Evolutionary conservation across 1,140 invertebrate genomes (phyloP).

Genomic region (Drosophila ananassae): DNA sequence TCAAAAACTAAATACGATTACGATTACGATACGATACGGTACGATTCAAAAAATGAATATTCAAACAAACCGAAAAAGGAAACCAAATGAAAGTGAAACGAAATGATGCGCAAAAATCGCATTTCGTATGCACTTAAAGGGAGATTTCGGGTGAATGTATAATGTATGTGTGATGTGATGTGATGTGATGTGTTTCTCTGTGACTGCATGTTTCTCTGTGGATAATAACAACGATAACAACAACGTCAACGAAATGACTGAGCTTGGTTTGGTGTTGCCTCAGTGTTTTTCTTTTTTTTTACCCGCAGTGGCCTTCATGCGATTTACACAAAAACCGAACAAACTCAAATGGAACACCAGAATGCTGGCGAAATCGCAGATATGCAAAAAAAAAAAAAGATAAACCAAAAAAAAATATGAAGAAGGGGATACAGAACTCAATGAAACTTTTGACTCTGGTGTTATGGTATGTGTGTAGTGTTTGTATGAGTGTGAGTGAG

Average conservation of each 20-base stretch:
- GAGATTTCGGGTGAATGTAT: slow-evolving; percentile 31
- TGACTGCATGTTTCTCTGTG: slow-evolving; percentile 28
- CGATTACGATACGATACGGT: slow-evolving; percentile 44
- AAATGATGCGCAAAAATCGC: slow-evolving; percentile 49
- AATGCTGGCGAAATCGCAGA: slow-evolving; percentile 41
- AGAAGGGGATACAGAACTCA: slow-evolving; percentile 9
- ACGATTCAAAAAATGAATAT: slow-evolving; percentile 35
- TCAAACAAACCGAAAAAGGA: slow-evolving; percentile 13
- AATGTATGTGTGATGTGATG: slow-evolving; percentile 25
- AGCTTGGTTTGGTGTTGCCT: slow-evolving; percentile 9
- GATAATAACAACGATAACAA: slow-evolving; percentile 49
- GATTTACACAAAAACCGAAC: slow-evolving; percentile 50
- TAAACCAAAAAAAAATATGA: slow-evolving; percentile 9
- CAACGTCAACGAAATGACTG: slow-evolving; percentile 47
- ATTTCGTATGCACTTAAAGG: slow-evolving; percentile 51
- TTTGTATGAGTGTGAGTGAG: slow-evolving; percentile 19
- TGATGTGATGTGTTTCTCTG: not conserved
- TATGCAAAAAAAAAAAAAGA: slow-evolving; percentile 32
- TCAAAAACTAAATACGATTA: slow-evolving; percentile 59
- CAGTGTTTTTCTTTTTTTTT: slow-evolving; percentile 4
- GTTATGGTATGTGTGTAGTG: slow-evolving; percentile 13
- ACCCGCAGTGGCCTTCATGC: slow-evolving; percentile 68
- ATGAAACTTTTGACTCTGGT: slow-evolving; percentile 26
- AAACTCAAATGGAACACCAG: slow-evolving; percentile 43
- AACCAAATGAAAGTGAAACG: slow-evolving; percentile 41